Evolutionary conservation across 2,888 invertebrate genomes (phyloP).

Genomic region (Drosophila ustulata): DNA sequence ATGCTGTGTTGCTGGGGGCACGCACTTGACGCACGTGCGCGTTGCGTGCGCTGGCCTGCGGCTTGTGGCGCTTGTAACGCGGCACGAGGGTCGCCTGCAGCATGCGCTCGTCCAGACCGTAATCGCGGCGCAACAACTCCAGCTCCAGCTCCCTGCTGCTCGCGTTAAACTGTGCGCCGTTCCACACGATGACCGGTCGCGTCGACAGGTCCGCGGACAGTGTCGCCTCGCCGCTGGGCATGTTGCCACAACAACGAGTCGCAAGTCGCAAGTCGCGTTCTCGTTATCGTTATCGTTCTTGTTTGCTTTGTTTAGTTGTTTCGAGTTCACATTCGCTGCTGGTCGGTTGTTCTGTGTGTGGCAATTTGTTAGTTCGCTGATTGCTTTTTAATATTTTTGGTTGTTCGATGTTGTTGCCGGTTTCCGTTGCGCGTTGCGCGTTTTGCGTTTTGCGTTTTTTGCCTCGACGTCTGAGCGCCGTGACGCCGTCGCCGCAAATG

Average conservation of each 20-base stretch:
- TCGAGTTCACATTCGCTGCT: slow-evolving; percentile 24
- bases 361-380: slow-evolving; percentile 52
- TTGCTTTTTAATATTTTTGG: slow-evolving; percentile 59
- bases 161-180: slow-evolving; percentile 81
- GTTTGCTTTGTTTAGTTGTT: not conserved
- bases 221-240: slow-evolving; percentile 41
- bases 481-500: slow-evolving; percentile 81
- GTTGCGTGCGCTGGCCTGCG: slow-evolving; percentile 78
- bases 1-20: not conserved
- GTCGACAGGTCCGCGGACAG: slow-evolving; percentile 33
- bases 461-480: slow-evolving; percentile 75
- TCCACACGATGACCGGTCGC: slow-evolving; percentile 79
- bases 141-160: slow-evolving; percentile 79
- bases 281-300: slow-evolving; percentile 3
- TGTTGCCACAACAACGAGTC: slow-evolving; percentile 14
- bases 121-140: slow-evolving; percentile 75
- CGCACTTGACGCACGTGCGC: slow-evolving; percentile 55
- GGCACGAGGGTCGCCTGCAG: slow-evolving; percentile 79
- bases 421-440: slow-evolving; percentile 51
- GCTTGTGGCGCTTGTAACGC: slow-evolving; percentile 74
- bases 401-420: slow-evolving; percentile 46
- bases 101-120: slow-evolving; percentile 80
- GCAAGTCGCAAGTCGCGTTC: slow-evolving; percentile 3
- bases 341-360: slow-evolving; percentile 13
- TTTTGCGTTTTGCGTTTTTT: slow-evolving; percentile 1